Evolutionary conservation across 2,113 vertebrate genomes (phyloP).

Genomic region (Limanda limanda): DNA sequence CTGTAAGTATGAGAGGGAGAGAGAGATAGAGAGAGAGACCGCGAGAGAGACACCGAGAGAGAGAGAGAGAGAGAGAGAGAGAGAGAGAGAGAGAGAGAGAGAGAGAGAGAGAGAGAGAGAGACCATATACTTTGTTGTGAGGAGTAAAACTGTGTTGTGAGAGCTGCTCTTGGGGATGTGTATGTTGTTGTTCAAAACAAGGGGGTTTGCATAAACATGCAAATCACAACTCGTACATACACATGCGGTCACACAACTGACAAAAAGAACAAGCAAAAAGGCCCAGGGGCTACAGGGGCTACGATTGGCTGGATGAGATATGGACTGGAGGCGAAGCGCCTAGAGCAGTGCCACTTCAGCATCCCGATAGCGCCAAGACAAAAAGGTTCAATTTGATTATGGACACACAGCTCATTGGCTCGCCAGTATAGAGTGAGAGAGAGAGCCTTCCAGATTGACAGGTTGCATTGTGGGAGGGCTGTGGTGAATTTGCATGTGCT

Average conservation of each 20-base stretch:
- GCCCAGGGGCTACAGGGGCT: not conserved
- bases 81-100: not conserved
- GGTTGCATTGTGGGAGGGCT: constrained; percentile 68
- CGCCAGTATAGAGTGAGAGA: constrained; percentile 7
- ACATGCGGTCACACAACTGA: constrained; percentile 23
- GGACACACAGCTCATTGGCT: not conserved
- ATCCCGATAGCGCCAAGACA: constrained; percentile 8
- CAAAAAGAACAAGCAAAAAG: constrained; percentile 36
- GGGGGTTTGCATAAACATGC: constrained; percentile 55
- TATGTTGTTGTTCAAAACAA: constrained; percentile 54
- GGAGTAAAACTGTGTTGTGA: constrained; percentile 13
- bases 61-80: not conserved
- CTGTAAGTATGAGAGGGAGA: not conserved
- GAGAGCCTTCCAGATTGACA: constrained; percentile 62
- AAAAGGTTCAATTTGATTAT: constrained; percentile 37
- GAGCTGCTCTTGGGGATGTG: constrained; percentile 38
- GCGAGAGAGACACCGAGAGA: not conserved
- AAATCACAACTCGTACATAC: constrained; percentile 61
- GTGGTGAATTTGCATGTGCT: constrained; percentile 74
- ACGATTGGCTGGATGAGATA: constrained; percentile 39
- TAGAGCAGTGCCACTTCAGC: constrained; percentile 22
- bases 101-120: not conserved
- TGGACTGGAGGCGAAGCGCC: constrained; percentile 8
- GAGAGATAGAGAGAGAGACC: not conserved
- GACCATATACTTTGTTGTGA: constrained; percentile 30